Evolutionary conservation across 2,113 vertebrate genomes (phyloP).

Genomic region (Trichechus manatus): DNA sequence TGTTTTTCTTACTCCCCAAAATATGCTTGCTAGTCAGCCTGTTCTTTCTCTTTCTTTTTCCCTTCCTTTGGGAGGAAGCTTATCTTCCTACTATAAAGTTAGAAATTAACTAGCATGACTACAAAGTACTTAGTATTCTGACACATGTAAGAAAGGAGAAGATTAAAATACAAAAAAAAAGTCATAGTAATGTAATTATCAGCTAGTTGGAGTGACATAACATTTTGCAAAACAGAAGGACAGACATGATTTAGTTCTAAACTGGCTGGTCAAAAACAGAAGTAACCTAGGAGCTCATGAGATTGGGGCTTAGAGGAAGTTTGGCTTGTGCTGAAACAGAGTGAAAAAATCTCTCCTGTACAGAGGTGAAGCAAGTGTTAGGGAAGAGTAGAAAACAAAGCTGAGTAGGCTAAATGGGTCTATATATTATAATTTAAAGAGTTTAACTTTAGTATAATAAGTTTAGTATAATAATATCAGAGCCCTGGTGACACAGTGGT

Average conservation of each 20-base stretch:
- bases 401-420: neutral
- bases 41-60: neutral
- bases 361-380: neutral
- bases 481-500: too few species aligned
- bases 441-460: neutral
- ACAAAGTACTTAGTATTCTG: conserved; percentile 4
- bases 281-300: conserved; percentile 10
- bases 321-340: neutral
- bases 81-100: conserved; percentile 22
- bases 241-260: conserved; percentile 6
- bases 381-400: conserved; percentile 8
- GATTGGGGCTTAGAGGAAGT: neutral
- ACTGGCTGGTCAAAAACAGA: conserved; percentile 35
- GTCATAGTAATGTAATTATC: conserved; percentile 6
- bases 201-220: neutral
- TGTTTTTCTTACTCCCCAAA: conserved; percentile 24
- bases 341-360: conserved; percentile 39
- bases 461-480: too few species aligned
- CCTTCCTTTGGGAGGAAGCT: neutral
- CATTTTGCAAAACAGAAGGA: conserved; percentile 44
- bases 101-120: conserved; percentile 22
- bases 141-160: neutral
- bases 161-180: neutral
- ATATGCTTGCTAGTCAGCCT: neutral
- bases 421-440: neutral